Percentiles rank a stretch among this genome's conserved stretches.
These are phyloP conservation scores for Drosophila rufa DNA, from an alignment of 1,140 invertebrate genomes.

Conservation along the genomic window DNA sequence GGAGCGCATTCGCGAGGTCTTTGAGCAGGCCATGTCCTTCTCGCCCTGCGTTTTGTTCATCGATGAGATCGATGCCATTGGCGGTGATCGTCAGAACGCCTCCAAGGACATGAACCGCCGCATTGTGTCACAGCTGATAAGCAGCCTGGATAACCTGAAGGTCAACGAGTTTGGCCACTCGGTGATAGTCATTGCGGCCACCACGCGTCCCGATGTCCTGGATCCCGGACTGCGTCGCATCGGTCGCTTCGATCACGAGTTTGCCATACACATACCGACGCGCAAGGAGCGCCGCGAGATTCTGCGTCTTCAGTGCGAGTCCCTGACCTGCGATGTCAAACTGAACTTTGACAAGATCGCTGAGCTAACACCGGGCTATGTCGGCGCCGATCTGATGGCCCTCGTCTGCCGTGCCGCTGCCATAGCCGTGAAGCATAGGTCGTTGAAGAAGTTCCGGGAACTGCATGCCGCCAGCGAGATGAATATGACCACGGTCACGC, in stretches of 20 bases:
- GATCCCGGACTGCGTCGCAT: constrained; percentile 96
- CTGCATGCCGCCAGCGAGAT: constrained; percentile 65
- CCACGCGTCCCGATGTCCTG: constrained; percentile 96
- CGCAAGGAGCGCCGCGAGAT: constrained; percentile 92
- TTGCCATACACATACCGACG: constrained; percentile 97
- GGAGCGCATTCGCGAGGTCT: constrained; percentile 95
- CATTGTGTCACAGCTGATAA: constrained; percentile 96
- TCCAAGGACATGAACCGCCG: constrained; percentile 97
- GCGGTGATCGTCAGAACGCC: constrained; percentile 93
- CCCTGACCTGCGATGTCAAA: constrained; percentile 89
- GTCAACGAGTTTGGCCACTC: constrained; percentile 88
- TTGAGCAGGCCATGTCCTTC: constrained; percentile 91
- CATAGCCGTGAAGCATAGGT: constrained; percentile 90
- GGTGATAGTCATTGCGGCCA: constrained; percentile 97
- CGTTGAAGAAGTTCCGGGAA: constrained; percentile 72
- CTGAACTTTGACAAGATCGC: constrained; percentile 91
- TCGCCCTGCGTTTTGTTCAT: constrained; percentile 96
- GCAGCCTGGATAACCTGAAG: constrained; percentile 93
- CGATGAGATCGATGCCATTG: constrained; percentile 97
- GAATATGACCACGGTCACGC: constrained; percentile 78
- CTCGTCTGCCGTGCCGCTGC: constrained; percentile 94
- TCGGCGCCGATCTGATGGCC: constrained; percentile 96
- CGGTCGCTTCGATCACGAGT: constrained; percentile 96
- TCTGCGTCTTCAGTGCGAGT: constrained; percentile 89
- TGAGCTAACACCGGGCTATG: constrained; percentile 96